Base-by-base conservation (phyloP, 1,140 invertebrate species). In the Aleiodes sp. region DNA sequence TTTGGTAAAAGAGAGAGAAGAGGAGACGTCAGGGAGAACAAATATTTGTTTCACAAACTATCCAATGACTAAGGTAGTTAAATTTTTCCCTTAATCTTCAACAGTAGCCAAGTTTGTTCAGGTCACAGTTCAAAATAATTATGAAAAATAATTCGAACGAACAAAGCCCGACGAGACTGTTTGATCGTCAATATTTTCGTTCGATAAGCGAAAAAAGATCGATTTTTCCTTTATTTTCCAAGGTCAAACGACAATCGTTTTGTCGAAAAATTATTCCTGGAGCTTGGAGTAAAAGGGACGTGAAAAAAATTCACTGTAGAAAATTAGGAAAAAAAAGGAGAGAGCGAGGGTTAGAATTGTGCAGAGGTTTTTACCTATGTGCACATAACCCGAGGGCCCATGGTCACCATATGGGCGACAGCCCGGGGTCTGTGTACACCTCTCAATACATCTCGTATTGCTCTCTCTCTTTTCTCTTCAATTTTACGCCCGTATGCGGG, bases 371-470 rank as follows among this genome's bases (percentile, higher is more conserved):
- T 82, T 82, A 84, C 82, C 81, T 84, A 79, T 80, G 76, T 76
- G 46, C 29, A 56, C 46, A 52, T 57, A 72, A 43, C 57, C 46
- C 68, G 64, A 71, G 62, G 61, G 73, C 76, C 79, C 71, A 75
- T 80, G 78, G 72, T 82, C 81, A 81, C 82, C 84, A 86, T 84
- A 85, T 86, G 84, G 84, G 80, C 80, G 66, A 73, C 82, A 81
- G 79, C 74, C 79, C 73, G 73, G 77, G 82, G 83, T 74, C 76
- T 78, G 57, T 73, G 75, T 76, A 60, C 76, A 83, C 79, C 80
- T 84, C 78, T 75, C 63, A 73, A 75, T 70, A 71, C 68, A 65
- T 19, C 21, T 63, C 37, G 60, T 28, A 19, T 39, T 52, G n/a
- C 26, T 57, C n/a, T 59, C 65, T 24, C 12, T 33, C 28, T 14